phyloP scores from a whole-genome alignment of 1,140 invertebrate species.

The Camponotus floridanus region DNA sequence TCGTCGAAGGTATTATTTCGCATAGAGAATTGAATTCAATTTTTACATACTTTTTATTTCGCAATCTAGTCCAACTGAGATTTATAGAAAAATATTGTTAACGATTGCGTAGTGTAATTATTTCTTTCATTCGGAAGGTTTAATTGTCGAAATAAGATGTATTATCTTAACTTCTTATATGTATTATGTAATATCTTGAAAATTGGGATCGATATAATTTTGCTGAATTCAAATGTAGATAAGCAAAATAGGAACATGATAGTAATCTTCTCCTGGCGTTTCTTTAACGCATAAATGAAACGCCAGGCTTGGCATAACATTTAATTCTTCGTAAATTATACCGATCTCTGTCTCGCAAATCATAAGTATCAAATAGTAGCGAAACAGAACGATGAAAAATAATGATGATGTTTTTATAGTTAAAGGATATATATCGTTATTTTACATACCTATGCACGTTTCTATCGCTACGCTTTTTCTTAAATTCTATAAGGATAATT shows the following conservation, averaged over 20 bases:
- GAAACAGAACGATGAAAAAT: conserved; percentile 1
- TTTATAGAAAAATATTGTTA: conserved; percentile 40
- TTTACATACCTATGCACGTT: conserved; percentile 22
- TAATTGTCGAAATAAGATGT: conserved; percentile 33
- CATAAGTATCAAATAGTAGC: conserved; percentile 17
- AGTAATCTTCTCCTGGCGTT: neutral
- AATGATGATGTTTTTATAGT: conserved; percentile 34
- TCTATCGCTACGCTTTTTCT: conserved; percentile 42
- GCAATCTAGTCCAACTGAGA: conserved; percentile 59
- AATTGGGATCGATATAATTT: conserved; percentile 41
- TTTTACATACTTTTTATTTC: conserved; percentile 39
- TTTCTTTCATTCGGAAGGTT: neutral
- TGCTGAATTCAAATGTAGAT: neutral
- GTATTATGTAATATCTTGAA: conserved; percentile 17
- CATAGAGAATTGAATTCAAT: conserved; percentile 2
- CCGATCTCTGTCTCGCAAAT: conserved; percentile 23
- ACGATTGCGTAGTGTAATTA: conserved; percentile 52
- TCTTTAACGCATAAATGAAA: neutral
- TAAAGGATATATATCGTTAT: conserved; percentile 10
- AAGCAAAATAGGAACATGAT: neutral
- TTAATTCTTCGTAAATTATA: conserved; percentile 23
- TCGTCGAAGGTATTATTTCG: conserved; percentile 5
- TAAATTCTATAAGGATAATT: conserved; percentile 38
- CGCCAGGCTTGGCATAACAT: neutral
- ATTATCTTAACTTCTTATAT: conserved; percentile 40